A percentile compares a stretch with the other conserved stretches of the same genome.
These are phyloP conservation scores for Astyanax mexicanus DNA, from an alignment of 2,797 vertebrate species.

Conservation along the genomic window DNA sequence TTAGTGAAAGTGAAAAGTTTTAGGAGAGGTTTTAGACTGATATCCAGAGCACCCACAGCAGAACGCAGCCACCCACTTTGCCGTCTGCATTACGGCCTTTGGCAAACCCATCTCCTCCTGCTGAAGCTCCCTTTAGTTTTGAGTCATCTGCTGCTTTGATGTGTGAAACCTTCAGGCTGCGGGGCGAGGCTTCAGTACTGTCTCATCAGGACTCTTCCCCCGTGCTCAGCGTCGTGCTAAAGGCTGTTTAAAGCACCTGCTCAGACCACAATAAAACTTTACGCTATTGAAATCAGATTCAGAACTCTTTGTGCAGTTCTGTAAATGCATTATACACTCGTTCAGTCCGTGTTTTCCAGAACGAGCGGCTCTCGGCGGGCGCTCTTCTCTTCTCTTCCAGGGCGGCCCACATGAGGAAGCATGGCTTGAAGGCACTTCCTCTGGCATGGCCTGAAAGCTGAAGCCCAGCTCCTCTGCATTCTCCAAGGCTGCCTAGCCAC, in stretches of 20 bases:
- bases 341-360: conserved; percentile 13
- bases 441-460: conserved; percentile 36
- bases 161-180: background rate
- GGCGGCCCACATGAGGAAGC: background rate
- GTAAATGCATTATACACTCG: conserved; percentile 22
- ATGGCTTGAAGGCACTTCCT: conserved; percentile 13
- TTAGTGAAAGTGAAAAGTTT: background rate
- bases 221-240: background rate
- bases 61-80: background rate
- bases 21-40: background rate
- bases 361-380: conserved; percentile 15
- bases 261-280: no score
- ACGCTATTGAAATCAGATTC: background rate
- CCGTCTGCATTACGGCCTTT: background rate
- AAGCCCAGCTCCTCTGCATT: conserved; percentile 20
- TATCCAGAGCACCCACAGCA: background rate
- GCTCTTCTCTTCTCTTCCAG: background rate
- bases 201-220: background rate
- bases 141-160: background rate
- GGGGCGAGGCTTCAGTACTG: background rate
- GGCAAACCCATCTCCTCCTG: conserved; percentile 3
- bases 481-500: conserved; percentile 18
- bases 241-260: background rate
- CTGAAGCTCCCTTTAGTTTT: background rate
- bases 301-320: background rate